phyloP scores from a whole-genome alignment of 2,797 vertebrate genomes.

The Melanotaenia pygmaea region DNA sequence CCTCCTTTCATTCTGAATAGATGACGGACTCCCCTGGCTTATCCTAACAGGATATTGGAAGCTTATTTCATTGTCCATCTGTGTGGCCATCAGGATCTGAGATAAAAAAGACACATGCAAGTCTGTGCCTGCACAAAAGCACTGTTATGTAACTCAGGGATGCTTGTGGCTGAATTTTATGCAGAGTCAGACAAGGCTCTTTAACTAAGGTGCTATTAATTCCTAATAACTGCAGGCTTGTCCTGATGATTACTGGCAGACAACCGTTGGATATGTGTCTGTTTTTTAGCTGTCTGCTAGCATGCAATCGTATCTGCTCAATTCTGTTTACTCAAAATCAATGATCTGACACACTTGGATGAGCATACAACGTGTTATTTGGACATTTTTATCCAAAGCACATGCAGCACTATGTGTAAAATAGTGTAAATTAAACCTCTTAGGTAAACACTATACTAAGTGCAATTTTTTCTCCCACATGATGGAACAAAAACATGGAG shows the following conservation, averaged over 20 bases:
- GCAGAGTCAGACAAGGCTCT: conserved; percentile 48
- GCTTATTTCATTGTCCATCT: conserved; percentile 48
- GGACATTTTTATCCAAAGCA: conserved; percentile 25
- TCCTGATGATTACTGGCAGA: conserved; percentile 46
- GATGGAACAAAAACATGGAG: conserved; percentile 19
- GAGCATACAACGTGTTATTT: conserved; percentile 15
- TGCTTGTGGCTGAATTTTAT: conserved; percentile 59
- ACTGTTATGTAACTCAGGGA: conserved; percentile 67
- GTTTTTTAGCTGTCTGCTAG: conserved; percentile 36
- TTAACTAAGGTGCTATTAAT: conserved; percentile 48
- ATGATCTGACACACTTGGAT: conserved; percentile 7
- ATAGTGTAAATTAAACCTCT: conserved; percentile 4
- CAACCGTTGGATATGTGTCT: conserved; percentile 29
- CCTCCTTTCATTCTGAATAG: conserved; percentile 40
- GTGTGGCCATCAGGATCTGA: conserved; percentile 40
- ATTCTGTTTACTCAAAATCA: conserved; percentile 45
- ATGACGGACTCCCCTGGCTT: conserved; percentile 51
- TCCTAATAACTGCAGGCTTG: conserved; percentile 42
- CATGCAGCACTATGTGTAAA: conserved; percentile 9
- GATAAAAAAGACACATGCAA: conserved; percentile 57
- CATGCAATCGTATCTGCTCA: conserved; percentile 30
- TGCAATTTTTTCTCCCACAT: not conserved
- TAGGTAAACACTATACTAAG: conserved; percentile 16
- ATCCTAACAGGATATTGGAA: conserved; percentile 57
- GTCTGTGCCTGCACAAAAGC: conserved; percentile 36